These are phyloP conservation scores for Cryptus viduatorius DNA, from an alignment of 2,888 invertebrate genomes.

Conservation along the genomic window DNA sequence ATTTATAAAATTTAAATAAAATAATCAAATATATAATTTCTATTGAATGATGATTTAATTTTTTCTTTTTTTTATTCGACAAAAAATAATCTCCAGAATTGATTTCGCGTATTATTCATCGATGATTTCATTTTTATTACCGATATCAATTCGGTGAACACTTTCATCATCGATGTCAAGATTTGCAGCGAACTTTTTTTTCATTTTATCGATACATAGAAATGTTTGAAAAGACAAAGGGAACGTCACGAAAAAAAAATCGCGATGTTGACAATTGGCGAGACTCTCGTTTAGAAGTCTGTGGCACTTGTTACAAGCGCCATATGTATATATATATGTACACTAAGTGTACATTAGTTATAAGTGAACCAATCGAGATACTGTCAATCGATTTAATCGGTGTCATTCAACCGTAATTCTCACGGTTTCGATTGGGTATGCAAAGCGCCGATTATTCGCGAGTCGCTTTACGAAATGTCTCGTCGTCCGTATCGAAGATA, in stretches of 20 bases:
- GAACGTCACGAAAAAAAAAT: too few relatives aligned
- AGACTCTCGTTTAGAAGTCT: conserved; percentile 33
- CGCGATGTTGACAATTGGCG: neutral
- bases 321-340: neutral
- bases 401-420: conserved; percentile 15
- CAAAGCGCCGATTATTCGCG: neutral
- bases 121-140: too few relatives aligned
- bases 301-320: conserved; percentile 13
- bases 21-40: neutral
- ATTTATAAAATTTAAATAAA: neutral
- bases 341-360: conserved; percentile 2
- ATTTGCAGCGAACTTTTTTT: too few relatives aligned
- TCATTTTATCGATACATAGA: too few relatives aligned
- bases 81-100: too few relatives aligned
- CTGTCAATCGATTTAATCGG: conserved; percentile 13
- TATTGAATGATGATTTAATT: neutral
- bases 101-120: too few relatives aligned
- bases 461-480: neutral
- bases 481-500: neutral
- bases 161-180: too few relatives aligned
- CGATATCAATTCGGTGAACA: too few relatives aligned
- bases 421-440: neutral
- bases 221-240: too few relatives aligned
- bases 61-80: too few relatives aligned
- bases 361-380: conserved; percentile 20